Conservation (phyloP, 2,888 invertebrate genomes). For the Nymphalis polychloros region DNA sequence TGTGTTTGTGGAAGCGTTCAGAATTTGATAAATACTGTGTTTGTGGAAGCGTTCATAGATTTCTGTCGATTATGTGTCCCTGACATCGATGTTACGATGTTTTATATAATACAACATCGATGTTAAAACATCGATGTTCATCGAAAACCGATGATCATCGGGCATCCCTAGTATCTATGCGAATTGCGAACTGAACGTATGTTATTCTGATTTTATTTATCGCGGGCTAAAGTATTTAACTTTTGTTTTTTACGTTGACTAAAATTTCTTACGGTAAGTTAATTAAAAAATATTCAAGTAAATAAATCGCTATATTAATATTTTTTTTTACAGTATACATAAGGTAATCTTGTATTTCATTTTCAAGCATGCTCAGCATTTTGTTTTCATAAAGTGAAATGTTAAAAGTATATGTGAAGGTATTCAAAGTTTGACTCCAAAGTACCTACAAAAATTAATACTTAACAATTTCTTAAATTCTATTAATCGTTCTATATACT, state of each 20-base stretch:
- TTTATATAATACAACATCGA: no score
- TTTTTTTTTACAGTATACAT: no score
- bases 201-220: not conserved
- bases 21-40: no score
- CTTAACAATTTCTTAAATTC: not conserved
- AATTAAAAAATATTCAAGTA: not conserved
- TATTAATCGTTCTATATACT: not conserved
- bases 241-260: not conserved
- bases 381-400: not conserved
- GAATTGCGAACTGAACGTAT: not conserved
- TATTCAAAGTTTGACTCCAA: conserved; percentile 6
- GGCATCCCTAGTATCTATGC: no score
- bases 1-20: no score
- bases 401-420: not conserved
- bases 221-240: not conserved
- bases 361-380: conserved; percentile 2
- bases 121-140: no score
- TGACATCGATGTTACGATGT: no score
- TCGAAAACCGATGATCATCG: no score
- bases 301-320: not conserved
- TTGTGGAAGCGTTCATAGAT: no score
- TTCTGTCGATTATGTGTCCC: no score
- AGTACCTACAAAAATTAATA: conserved; percentile 1
- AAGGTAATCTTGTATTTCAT: not conserved
- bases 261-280: not conserved